Evolutionary conservation across 2,113 vertebrate species (phyloP).

Genomic region (Malurus elegans): DNA sequence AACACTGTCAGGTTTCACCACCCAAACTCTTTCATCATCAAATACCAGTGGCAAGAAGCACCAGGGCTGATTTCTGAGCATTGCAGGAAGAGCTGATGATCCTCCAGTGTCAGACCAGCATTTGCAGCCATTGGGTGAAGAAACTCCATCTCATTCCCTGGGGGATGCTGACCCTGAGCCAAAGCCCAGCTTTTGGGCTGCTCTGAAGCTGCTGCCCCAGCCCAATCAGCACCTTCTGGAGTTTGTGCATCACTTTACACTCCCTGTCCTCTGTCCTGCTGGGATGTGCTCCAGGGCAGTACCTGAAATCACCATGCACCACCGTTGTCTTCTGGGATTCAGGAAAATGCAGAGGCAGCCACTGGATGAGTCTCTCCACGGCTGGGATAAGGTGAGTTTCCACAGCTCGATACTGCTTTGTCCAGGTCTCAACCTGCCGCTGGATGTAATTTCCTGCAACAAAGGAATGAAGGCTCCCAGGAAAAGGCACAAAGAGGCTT

Average conservation of each 20-base stretch:
- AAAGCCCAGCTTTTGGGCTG: background rate
- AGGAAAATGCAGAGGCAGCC: constrained; percentile 81
- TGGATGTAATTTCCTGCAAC: constrained; percentile 72
- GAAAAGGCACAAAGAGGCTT: background rate
- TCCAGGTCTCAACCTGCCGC: constrained; percentile 75
- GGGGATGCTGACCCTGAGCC: background rate
- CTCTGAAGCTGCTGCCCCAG: background rate
- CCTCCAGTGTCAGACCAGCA: background rate
- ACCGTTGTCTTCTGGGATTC: constrained; percentile 58
- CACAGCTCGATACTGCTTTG: constrained; percentile 73
- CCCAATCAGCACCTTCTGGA: background rate
- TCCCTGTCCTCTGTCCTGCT: background rate
- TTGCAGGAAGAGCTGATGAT: background rate
- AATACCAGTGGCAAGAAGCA: background rate
- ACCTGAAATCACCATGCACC: constrained; percentile 87
- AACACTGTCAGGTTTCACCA: background rate
- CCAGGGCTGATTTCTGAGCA: background rate
- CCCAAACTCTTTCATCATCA: background rate
- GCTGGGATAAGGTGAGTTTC: constrained; percentile 72
- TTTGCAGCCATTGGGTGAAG: background rate
- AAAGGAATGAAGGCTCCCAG: background rate
- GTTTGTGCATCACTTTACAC: background rate
- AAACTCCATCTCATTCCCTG: background rate
- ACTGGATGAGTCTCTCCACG: constrained; percentile 80
- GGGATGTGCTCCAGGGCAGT: background rate